Base-by-base conservation (phyloP, 1,140 invertebrate genomes). In the Heliconius eleuchia region DNA sequence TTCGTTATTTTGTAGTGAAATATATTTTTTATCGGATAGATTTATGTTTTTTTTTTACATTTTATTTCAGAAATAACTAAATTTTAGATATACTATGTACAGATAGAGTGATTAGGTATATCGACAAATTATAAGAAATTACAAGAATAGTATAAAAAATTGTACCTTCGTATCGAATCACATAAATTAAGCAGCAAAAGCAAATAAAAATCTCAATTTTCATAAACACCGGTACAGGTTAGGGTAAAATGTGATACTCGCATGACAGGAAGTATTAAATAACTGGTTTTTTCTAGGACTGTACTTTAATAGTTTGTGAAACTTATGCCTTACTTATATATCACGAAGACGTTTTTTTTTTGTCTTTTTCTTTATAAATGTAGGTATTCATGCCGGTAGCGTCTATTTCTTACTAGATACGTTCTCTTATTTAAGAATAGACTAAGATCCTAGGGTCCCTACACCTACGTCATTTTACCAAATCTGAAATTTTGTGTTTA, bases 231-330 rank as follows among this genome's bases (percentile, higher is more conserved):
- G 6, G 18, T 52, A 52, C 7, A 19, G 2, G 18, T 19, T 23
- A 3, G n/a, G 55, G 55, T 19, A 6, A 30, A 16, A 16, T 66
- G 9, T 30, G 27, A 66, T 66, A 66, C 60, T 66, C n/a, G 76
- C 76, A 77, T 57, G 66, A 77, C 76, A 37, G 76, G 70, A 72
- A 77, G 50, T 77, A 19, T 55, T 27, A 71, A 55, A 72, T 72
- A 23, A 30, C 42, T 34, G 50, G 70, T 27, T 39, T 55, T 37
- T 37, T 34, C 50, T 46, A 70, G 50, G 27, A 55, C n/a, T n/a
- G 70, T 55, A 34, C 16, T 66, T 16, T 34, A 30, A 71, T 71
- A 13, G 50, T 52, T 55, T 77, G 46, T 34, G 70, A 77, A 72
- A 77, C 50, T 46, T 77, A 30, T 46, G 39, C 34, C 60, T 23